These are phyloP conservation scores for Andrena bucephala DNA, from an alignment of 2,888 invertebrate genomes.

Conservation along the genomic window DNA sequence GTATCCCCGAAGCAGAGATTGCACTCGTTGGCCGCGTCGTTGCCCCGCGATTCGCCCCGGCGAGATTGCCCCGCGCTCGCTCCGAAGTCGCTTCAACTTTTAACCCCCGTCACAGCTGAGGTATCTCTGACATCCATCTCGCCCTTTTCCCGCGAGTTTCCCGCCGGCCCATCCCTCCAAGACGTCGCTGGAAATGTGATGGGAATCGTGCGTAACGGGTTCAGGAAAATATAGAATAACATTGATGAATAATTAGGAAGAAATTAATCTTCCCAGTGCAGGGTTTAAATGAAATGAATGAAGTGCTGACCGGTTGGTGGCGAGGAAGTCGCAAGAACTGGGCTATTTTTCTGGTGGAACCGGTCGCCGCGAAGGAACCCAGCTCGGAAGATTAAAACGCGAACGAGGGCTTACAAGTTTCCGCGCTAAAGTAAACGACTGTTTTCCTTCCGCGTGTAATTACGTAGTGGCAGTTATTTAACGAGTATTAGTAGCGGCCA, in stretches of 20 bases:
- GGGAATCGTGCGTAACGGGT: neutral
- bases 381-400: conserved; percentile 22
- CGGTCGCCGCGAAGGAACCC: conserved; percentile 4
- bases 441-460: conserved; percentile 26
- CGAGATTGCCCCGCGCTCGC: conserved; percentile 28
- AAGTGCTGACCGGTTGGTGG: neutral
- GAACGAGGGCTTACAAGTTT: conserved; percentile 11
- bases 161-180: neutral
- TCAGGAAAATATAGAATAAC: no score
- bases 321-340: neutral
- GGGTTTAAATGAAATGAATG: conserved; percentile 1
- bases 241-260: no score
- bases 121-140: conserved; percentile 18
- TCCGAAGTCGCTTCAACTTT: conserved; percentile 38
- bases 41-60: conserved; percentile 24
- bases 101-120: conserved; percentile 22
- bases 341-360: conserved; percentile 42
- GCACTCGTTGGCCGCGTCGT: conserved; percentile 29
- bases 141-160: neutral
- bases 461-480: conserved; percentile 40
- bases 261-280: no score
- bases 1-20: conserved; percentile 46
- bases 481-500: conserved; percentile 32
- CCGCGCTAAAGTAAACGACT: conserved; percentile 11
- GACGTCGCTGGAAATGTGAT: neutral